Conservation (phyloP, 2,797 vertebrate species). For the Poeciliopsis presidionis region DNA sequence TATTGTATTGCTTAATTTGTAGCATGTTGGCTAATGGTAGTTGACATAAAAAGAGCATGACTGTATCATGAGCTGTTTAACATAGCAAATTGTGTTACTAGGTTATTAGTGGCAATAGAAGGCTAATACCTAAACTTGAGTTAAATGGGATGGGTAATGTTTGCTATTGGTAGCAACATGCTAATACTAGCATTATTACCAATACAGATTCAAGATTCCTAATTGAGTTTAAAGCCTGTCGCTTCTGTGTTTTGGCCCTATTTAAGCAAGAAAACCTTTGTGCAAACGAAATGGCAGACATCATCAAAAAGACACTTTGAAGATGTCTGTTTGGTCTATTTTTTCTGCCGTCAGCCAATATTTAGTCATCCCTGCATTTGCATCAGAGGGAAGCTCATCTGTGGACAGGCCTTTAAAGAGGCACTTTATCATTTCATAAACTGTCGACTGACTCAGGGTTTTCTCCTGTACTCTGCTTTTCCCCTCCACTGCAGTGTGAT, state of each 20-base stretch:
- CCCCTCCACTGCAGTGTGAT: conserved; percentile 82
- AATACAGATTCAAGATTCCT: neutral
- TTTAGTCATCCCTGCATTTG: conserved; percentile 23
- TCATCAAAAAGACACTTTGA: neutral
- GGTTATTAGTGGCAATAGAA: neutral
- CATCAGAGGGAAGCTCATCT: conserved; percentile 23
- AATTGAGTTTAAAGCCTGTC: neutral
- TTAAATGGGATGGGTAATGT: neutral
- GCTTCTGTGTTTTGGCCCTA: neutral
- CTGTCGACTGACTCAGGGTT: conserved; percentile 60
- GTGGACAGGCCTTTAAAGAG: conserved; percentile 3
- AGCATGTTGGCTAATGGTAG: neutral
- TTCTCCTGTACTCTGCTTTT: conserved; percentile 18
- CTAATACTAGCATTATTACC: neutral
- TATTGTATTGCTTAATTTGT: neutral
- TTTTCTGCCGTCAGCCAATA: conserved; percentile 34
- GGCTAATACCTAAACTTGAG: neutral
- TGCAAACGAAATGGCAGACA: neutral
- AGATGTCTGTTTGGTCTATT: conserved; percentile 22
- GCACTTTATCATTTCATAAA: conserved; percentile 36
- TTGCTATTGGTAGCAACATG: neutral
- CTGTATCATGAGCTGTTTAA: neutral
- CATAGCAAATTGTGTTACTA: neutral
- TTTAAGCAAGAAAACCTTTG: neutral
- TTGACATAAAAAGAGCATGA: neutral